These are phyloP conservation scores for Diarsia brunnea DNA, from an alignment of 2,888 invertebrate species.

Conservation along the genomic window DNA sequence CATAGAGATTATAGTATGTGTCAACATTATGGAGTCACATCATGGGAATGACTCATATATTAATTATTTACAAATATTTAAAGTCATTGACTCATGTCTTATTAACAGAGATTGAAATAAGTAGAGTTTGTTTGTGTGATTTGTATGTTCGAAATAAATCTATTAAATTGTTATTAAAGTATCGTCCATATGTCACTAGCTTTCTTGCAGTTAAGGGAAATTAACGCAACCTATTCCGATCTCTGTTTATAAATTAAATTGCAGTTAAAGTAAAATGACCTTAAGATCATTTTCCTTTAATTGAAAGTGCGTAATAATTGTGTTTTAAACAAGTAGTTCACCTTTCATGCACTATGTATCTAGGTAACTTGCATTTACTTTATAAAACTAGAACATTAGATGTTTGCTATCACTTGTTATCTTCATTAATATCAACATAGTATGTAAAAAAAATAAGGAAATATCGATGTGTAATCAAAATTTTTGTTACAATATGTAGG, in stretches of 20 bases:
- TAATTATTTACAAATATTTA: neutral
- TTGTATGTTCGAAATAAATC: neutral
- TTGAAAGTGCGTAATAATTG: slow-evolving; percentile 10
- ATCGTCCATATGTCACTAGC: neutral
- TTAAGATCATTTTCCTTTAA: slow-evolving; percentile 7
- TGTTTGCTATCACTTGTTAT: slow-evolving; percentile 22
- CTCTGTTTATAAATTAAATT: slow-evolving; percentile 2
- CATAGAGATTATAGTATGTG: neutral
- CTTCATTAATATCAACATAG: slow-evolving; percentile 12
- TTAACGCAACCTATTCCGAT: neutral
- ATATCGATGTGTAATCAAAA: slow-evolving; percentile 33
- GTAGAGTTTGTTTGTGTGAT: neutral
- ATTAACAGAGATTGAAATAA: neutral
- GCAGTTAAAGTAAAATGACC: no score
- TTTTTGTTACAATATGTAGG: slow-evolving; percentile 7
- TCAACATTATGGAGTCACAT: neutral
- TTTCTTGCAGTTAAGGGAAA: neutral
- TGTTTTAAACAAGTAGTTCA: slow-evolving; percentile 9
- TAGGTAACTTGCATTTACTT: slow-evolving; percentile 53
- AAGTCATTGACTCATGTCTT: slow-evolving; percentile 2
- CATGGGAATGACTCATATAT: neutral
- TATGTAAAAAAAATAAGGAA: slow-evolving; percentile 23
- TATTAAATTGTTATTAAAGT: neutral
- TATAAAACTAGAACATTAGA: slow-evolving; percentile 35
- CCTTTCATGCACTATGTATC: slow-evolving; percentile 28